Percentiles rank a stretch among this genome's conserved stretches.
Conservation (phyloP, 2,888 invertebrate species). For the Hirudinaria manillensis region DNA sequence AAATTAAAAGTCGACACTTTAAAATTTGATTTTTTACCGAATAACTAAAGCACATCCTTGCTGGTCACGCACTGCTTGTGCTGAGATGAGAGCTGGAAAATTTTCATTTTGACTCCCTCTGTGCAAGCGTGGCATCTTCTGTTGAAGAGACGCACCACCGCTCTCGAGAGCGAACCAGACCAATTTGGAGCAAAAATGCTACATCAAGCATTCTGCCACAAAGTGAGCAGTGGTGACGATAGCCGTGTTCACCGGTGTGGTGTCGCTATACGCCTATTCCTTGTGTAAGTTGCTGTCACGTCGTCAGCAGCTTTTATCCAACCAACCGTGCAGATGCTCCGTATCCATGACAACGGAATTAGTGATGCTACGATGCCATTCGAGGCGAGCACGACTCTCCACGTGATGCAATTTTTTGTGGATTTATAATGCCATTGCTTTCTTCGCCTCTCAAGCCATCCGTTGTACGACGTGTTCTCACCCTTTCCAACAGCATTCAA, state of each 20-base stretch:
- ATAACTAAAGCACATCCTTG: no score
- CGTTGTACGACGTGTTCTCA: not conserved
- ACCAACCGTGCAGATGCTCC: conserved; percentile 30
- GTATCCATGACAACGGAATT: conserved; percentile 32
- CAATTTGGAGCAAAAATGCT: no score
- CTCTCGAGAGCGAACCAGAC: not conserved
- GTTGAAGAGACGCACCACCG: not conserved
- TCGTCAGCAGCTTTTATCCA: conserved; percentile 27
- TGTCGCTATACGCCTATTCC: not conserved
- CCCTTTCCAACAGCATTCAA: not conserved
- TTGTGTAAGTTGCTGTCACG: conserved; percentile 19
- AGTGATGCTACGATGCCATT: conserved; percentile 27
- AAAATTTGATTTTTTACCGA: no score
- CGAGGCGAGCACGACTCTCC: conserved; percentile 9
- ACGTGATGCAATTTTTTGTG: conserved; percentile 18
- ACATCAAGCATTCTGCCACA: not conserved
- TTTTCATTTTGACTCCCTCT: not conserved
- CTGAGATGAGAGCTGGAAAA: not conserved
- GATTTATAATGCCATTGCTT: conserved; percentile 19
- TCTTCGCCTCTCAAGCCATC: conserved; percentile 3
- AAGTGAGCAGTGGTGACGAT: not conserved
- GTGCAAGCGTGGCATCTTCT: not conserved
- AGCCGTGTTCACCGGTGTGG: not conserved
- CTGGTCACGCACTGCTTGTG: conserved; percentile 6
- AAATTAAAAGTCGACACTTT: no score